Percentiles rank a stretch among this genome's conserved stretches.
phyloP scores from a whole-genome alignment of 2,113 vertebrate species.

The Pseudorasbora parva region DNA sequence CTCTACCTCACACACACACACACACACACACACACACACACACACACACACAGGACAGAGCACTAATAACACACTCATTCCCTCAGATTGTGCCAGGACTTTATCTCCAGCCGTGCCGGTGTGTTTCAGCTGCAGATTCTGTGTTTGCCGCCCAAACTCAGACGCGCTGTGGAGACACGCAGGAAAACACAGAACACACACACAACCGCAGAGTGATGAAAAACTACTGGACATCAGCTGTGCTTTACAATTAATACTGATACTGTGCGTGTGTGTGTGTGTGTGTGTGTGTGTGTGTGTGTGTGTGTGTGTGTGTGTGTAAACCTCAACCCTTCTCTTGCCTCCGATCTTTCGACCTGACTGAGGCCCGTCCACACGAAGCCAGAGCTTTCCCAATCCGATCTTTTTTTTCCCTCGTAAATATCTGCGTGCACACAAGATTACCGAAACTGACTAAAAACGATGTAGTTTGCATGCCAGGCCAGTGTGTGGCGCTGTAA shows the following conservation, averaged over 20 bases:
- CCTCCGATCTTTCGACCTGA: too few species aligned
- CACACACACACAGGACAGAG: background rate
- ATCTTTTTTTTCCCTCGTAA: too few species aligned
- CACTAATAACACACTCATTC: background rate
- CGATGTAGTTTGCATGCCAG: too few species aligned
- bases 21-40: too few species aligned
- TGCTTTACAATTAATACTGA: too few species aligned
- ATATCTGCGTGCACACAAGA: too few species aligned
- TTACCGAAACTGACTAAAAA: too few species aligned
- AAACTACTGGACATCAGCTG: background rate
- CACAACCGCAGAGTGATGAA: background rate
- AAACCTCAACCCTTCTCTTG: too few species aligned
- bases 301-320: background rate
- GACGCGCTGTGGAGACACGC: constrained; percentile 79
- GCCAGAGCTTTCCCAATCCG: too few species aligned
- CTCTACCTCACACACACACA: too few species aligned
- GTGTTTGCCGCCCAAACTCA: constrained; percentile 82
- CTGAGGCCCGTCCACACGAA: too few species aligned
- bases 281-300: background rate
- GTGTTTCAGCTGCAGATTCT: constrained; percentile 80
- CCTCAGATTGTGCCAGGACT: constrained; percentile 86
- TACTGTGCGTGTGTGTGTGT: background rate
- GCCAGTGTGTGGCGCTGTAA: too few species aligned
- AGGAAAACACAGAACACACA: constrained; percentile 54
- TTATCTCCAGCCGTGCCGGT: constrained; percentile 81